Percentiles rank a stretch among this genome's conserved stretches.
These are phyloP conservation scores for Lordiphosa clarofinis DNA, from an alignment of 1,140 invertebrate species.

Conservation along the genomic window DNA sequence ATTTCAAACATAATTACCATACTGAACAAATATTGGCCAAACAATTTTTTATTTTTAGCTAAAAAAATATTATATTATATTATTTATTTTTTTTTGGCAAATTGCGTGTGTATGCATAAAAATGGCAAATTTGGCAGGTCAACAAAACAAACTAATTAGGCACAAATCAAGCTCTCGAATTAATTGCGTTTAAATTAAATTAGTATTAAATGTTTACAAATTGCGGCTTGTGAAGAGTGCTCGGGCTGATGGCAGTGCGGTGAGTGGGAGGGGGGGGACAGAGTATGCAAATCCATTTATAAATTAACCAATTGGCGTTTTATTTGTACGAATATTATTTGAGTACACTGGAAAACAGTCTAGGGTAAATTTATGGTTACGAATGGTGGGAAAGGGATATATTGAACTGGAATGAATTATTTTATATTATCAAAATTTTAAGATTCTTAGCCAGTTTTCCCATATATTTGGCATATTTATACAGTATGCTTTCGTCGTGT, in stretches of 20 bases:
- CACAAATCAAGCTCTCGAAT: constrained; percentile 69
- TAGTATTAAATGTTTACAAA: constrained; percentile 72
- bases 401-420: constrained; percentile 9
- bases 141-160: constrained; percentile 18
- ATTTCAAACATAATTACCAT: neutral
- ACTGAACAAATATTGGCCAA: neutral
- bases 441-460: no score
- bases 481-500: neutral
- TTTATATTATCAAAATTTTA: no score
- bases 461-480: no score
- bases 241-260: neutral
- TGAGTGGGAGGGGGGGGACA: neutral
- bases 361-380: constrained; percentile 4
- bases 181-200: constrained; percentile 76
- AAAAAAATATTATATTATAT: no score
- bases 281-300: constrained; percentile 34
- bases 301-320: constrained; percentile 60
- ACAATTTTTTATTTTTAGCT: neutral
- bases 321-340: constrained; percentile 35
- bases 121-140: constrained; percentile 12
- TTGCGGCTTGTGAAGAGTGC: constrained; percentile 37
- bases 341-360: constrained; percentile 7
- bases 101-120: constrained; percentile 25
- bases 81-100: constrained; percentile 25
- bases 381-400: neutral